Conservation (phyloP, 2,888 invertebrate species). For the Saturnia pavonia region DNA sequence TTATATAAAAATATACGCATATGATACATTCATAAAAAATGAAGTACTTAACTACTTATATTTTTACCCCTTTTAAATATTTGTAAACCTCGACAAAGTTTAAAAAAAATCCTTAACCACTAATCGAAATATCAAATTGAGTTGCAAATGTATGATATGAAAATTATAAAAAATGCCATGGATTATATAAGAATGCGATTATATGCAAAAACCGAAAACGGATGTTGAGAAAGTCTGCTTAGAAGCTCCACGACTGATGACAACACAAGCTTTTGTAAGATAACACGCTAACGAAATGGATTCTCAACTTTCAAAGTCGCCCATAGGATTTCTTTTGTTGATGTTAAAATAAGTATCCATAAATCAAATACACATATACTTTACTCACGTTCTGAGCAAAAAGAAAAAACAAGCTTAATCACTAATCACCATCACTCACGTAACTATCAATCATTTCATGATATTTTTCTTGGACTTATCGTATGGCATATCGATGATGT, state of each 20-base stretch:
- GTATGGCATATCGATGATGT: no score
- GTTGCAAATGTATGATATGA: neutral
- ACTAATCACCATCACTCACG: no score
- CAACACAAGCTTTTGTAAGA: neutral
- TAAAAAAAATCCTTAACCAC: neutral
- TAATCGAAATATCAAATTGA: neutral
- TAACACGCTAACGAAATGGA: neutral
- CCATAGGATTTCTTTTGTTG: neutral
- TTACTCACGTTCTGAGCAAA: neutral
- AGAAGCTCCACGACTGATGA: constrained; percentile 5
- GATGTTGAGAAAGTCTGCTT: constrained; percentile 2
- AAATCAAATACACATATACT: neutral
- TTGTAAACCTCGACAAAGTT: neutral
- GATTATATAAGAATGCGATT: constrained; percentile 2
- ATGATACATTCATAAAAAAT: no score
- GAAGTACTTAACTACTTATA: no score
- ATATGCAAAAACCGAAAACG: neutral
- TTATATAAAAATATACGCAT: no score
- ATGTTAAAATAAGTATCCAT: neutral
- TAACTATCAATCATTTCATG: no score
- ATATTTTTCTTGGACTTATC: no score
- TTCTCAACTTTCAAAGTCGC: constrained; percentile 2
- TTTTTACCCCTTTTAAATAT: neutral
- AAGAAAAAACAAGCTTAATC: no score
- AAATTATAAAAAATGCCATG: neutral